Percentiles rank a stretch among this genome's conserved stretches.
phyloP scores from a whole-genome alignment of 2,113 vertebrate genomes.

The Rhagologus leucostigma region DNA sequence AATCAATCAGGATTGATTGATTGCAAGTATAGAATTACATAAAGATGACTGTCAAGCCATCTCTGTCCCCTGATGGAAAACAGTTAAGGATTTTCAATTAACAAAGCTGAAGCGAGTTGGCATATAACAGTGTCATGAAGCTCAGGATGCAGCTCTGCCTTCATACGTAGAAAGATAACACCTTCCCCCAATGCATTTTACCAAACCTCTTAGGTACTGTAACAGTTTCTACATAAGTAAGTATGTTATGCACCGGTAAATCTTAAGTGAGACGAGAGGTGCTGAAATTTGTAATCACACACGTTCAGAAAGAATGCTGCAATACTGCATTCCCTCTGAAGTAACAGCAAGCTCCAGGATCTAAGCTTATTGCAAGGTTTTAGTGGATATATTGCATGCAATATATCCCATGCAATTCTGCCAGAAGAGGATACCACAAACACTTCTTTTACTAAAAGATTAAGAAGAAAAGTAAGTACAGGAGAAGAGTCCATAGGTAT shows the following conservation, averaged over 20 bases:
- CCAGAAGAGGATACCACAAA: background rate
- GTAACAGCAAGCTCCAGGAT: background rate
- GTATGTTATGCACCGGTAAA: background rate
- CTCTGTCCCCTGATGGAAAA: background rate
- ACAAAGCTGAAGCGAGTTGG: background rate
- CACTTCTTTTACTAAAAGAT: background rate
- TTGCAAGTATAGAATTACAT: background rate
- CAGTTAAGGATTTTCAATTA: background rate
- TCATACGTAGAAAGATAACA: background rate
- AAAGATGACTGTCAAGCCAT: background rate
- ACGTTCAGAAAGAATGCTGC: background rate
- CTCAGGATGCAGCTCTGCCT: background rate
- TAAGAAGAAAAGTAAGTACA: background rate
- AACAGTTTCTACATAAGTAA: background rate
- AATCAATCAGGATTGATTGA: background rate
- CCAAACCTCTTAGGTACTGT: background rate
- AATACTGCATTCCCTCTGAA: background rate
- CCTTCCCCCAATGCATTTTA: background rate
- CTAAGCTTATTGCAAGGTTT: background rate
- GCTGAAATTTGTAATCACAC: background rate
- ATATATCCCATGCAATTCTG: background rate
- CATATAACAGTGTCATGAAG: background rate
- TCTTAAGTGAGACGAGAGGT: background rate
- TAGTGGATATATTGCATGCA: background rate
- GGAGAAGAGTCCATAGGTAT: background rate